Conservation (phyloP, 2,797 vertebrate species). For the Acanthurus leucopareius region DNA sequence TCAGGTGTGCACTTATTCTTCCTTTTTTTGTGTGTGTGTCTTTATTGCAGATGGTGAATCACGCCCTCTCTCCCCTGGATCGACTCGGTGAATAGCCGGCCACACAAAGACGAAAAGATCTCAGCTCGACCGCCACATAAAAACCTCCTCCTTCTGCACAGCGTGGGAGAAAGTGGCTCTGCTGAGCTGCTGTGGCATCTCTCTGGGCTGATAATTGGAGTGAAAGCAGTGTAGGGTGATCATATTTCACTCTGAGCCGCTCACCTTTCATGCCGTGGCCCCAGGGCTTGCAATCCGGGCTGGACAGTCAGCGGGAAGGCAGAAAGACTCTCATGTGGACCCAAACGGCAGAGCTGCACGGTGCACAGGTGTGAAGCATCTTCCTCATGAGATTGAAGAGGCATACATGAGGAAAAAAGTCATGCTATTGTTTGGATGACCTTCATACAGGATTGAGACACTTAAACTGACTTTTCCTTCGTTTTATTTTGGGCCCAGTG, state of each 20-base stretch:
- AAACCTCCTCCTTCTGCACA: conserved; percentile 61
- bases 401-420: conserved; percentile 32
- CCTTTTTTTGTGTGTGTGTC: conserved; percentile 51
- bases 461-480: conserved; percentile 33
- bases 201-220: conserved; percentile 74
- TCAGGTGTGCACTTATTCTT: conserved; percentile 56
- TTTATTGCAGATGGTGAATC: conserved; percentile 83
- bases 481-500: conserved; percentile 24
- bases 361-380: conserved; percentile 40
- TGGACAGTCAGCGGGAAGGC: conserved; percentile 63
- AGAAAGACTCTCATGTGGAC: conserved; percentile 53
- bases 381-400: conserved; percentile 50
- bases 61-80: conserved; percentile 62
- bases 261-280: conserved; percentile 80
- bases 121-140: conserved; percentile 71
- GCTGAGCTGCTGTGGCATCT: conserved; percentile 61
- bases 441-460: conserved; percentile 50
- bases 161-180: conserved; percentile 75
- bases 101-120: conserved; percentile 71
- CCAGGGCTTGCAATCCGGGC: conserved; percentile 54
- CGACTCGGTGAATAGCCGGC: conserved; percentile 71
- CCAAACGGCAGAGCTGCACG: conserved; percentile 21
- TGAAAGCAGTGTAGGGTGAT: conserved; percentile 76
- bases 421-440: conserved; percentile 63
- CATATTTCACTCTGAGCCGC: conserved; percentile 80